These are phyloP conservation scores for Archilochus colubris DNA, from an alignment of 2,113 vertebrate species.

Conservation along the genomic window DNA sequence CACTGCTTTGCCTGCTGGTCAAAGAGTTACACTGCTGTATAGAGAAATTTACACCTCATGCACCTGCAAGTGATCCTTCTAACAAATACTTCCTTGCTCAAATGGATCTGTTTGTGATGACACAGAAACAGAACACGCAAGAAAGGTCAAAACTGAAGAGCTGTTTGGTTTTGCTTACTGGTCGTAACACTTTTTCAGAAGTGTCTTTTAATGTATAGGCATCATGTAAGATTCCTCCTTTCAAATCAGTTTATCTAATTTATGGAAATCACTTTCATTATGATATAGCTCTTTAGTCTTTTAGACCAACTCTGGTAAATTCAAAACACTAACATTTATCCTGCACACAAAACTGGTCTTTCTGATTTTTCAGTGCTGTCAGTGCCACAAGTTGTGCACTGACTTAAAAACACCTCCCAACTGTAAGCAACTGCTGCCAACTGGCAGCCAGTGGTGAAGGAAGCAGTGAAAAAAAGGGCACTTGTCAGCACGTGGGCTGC, in stretches of 20 bases:
- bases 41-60: neutral
- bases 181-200: neutral
- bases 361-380: neutral
- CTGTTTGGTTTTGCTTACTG: neutral
- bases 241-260: neutral
- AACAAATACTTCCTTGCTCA: neutral
- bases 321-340: neutral
- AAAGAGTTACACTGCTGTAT: neutral
- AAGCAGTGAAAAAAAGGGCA: neutral
- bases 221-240: neutral
- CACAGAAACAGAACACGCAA: neutral
- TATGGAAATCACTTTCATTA: neutral
- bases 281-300: neutral
- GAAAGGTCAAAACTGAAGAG: neutral
- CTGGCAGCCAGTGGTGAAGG: neutral
- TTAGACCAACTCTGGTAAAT: neutral
- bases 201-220: neutral
- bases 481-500: neutral
- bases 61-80: neutral
- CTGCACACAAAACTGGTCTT: neutral
- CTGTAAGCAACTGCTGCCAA: neutral
- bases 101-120: neutral
- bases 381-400: rapidly evolving
- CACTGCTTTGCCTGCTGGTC: too few relatives aligned
- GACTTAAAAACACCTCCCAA: neutral